Evolutionary conservation across 2,113 vertebrate genomes (phyloP).

Genomic region (Sceloporus tristichus): DNA sequence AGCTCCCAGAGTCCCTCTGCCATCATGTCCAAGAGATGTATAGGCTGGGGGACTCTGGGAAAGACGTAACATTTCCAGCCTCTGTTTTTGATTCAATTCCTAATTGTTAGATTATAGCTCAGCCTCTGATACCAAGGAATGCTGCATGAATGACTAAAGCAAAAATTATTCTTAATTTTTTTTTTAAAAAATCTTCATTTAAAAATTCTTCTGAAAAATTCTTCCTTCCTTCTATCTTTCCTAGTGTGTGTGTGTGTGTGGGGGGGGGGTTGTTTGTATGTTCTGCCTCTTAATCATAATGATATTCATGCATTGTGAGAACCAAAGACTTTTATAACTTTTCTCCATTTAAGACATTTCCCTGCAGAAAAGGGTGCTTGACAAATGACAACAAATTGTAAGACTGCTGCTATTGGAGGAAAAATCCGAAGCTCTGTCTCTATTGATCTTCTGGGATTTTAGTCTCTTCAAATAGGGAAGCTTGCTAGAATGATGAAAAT

Average conservation of each 20-base stretch:
- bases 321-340: not conserved
- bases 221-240: not conserved
- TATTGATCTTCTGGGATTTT: not conserved
- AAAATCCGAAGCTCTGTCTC: not conserved
- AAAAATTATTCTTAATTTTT: not conserved
- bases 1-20: too few species aligned
- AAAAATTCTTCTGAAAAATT: not conserved
- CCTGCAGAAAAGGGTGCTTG: not conserved
- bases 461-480: not conserved
- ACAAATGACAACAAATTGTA: not conserved
- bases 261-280: too few species aligned
- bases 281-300: not conserved
- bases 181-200: too few species aligned
- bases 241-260: too few species aligned
- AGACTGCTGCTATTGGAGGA: not conserved
- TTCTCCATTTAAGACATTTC: slow-evolving; percentile 8
- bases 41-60: too few species aligned
- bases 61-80: too few species aligned
- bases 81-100: not conserved
- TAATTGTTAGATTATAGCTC: not conserved
- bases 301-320: slow-evolving; percentile 11
- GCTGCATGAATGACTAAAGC: not conserved
- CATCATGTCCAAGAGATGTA: too few species aligned
- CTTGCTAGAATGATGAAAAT: slow-evolving; percentile 20
- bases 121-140: not conserved